Evolutionary conservation across 53 echinoderm and acorn worm genomes (phyloP).

Genomic region (Astropecten irregularis): DNA sequence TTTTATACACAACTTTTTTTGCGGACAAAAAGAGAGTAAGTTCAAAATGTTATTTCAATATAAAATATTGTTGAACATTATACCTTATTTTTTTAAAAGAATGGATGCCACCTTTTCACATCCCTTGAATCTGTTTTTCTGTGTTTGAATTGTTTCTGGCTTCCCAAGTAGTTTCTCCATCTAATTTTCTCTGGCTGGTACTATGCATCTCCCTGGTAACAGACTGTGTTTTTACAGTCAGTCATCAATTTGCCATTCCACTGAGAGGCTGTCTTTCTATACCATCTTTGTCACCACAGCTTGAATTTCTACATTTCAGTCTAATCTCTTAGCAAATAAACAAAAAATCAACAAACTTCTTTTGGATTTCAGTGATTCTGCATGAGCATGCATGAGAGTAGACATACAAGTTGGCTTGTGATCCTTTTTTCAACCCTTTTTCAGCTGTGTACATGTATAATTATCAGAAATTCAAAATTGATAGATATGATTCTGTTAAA

Average conservation of each 20-base stretch:
- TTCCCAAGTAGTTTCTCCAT: too few relatives aligned
- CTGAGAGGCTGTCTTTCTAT: background rate
- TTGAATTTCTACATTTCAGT: background rate
- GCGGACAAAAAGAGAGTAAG: too few relatives aligned
- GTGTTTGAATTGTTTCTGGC: background rate
- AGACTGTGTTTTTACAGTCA: background rate
- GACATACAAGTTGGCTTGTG: conserved; percentile 78
- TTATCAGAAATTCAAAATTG: too few relatives aligned
- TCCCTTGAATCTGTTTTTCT: background rate
- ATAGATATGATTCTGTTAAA: too few relatives aligned
- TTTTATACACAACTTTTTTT: too few relatives aligned
- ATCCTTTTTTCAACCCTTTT: conserved; percentile 45
- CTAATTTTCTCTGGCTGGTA: background rate
- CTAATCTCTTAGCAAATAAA: background rate
- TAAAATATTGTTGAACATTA: too few relatives aligned
- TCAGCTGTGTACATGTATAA: background rate
- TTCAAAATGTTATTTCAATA: too few relatives aligned
- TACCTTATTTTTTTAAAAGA: too few relatives aligned
- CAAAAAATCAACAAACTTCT: background rate
- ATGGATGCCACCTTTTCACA: conserved; percentile 34
- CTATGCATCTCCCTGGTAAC: background rate
- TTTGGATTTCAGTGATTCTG: conserved; percentile 40
- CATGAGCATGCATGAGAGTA: conserved; percentile 76
- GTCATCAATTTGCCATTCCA: background rate
- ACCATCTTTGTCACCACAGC: too few relatives aligned